phyloP scores from a whole-genome alignment of 2,888 invertebrate species.

The Polia nebulosa region DNA sequence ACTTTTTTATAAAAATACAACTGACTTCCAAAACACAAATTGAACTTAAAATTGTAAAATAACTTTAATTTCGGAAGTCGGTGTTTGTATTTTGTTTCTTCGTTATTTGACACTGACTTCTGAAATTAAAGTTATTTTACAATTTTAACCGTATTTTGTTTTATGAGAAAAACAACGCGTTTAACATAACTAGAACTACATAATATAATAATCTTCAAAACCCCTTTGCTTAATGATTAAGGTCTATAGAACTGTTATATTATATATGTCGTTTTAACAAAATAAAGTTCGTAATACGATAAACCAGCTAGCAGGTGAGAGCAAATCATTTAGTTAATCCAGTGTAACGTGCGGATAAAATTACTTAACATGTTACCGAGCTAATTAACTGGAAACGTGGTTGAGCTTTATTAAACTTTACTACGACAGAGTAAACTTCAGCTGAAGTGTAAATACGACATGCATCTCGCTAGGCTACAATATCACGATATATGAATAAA shows the following conservation, averaged over 20 bases:
- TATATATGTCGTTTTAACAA: background rate
- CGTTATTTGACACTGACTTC: no score
- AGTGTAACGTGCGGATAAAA: conserved; percentile 34
- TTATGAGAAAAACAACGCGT: no score
- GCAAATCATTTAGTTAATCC: conserved; percentile 47
- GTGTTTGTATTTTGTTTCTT: no score
- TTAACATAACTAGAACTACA: no score
- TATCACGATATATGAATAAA: background rate
- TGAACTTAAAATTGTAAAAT: no score
- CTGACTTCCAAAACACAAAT: no score
- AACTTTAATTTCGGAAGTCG: no score
- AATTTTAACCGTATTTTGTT: background rate
- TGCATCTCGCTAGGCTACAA: background rate
- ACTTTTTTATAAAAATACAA: no score
- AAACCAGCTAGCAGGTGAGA: conserved; percentile 28
- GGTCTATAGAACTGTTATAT: background rate
- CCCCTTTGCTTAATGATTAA: background rate
- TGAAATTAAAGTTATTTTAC: no score
- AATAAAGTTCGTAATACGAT: conserved; percentile 13
- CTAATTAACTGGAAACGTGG: conserved; percentile 47
- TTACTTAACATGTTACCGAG: conserved; percentile 39
- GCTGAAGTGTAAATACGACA: conserved; percentile 1
- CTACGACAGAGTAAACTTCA: background rate
- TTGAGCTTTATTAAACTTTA: conserved; percentile 26
- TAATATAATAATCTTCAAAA: no score